Evolutionary conservation across 2,888 invertebrate genomes (phyloP).

Genomic region (Malthinus flaveolus): DNA sequence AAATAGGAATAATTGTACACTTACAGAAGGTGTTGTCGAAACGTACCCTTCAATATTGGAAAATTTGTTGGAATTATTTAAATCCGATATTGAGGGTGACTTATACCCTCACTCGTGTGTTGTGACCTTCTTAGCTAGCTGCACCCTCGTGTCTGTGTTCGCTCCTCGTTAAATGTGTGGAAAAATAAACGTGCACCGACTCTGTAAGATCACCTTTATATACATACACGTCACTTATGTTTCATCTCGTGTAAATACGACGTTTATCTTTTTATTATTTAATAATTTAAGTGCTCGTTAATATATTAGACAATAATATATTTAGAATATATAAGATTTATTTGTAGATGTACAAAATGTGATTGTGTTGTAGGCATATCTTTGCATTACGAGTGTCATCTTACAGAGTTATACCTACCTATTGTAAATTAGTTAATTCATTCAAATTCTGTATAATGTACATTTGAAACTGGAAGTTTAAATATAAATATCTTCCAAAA

Average conservation of each 20-base stretch:
- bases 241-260: conserved; percentile 46
- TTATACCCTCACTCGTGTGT: conserved; percentile 41
- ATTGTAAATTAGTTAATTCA: conserved; percentile 48
- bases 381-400: conserved; percentile 23
- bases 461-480: conserved; percentile 56
- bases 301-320: conserved; percentile 46
- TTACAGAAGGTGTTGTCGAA: conserved; percentile 28
- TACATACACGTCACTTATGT: conserved; percentile 12
- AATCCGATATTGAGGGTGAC: conserved; percentile 29
- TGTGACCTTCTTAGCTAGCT: conserved; percentile 44
- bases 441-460: conserved; percentile 44
- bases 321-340: conserved; percentile 34
- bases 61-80: conserved; percentile 9
- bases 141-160: conserved; percentile 49
- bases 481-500: conserved; percentile 54
- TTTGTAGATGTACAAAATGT: conserved; percentile 36
- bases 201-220: conserved; percentile 42
- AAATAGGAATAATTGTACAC: conserved; percentile 29
- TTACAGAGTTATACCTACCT: conserved; percentile 45
- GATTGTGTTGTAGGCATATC: conserved; percentile 15
- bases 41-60: conserved; percentile 23
- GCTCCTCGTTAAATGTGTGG: conserved; percentile 44
- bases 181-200: conserved; percentile 47
- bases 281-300: conserved; percentile 32
- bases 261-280: conserved; percentile 37